Conservation (phyloP, 2,797 vertebrate genomes). For the Cyprinella venusta region DNA sequence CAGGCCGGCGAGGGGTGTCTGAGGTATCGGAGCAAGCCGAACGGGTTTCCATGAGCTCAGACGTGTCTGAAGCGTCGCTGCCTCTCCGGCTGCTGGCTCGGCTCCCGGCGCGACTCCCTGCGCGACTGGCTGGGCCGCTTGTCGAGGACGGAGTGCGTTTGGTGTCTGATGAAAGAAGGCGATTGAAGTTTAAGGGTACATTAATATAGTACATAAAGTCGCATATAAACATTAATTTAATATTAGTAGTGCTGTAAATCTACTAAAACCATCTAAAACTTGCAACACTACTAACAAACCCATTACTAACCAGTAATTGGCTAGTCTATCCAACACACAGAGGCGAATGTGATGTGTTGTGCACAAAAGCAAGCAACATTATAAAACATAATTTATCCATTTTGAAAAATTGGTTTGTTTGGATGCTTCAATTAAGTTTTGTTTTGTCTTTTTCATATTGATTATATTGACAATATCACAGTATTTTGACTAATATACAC, state of each 20-base stretch:
- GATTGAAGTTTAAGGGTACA: background rate
- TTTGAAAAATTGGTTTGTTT: background rate
- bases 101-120: conserved; percentile 91
- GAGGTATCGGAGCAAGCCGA: conserved; percentile 95
- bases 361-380: background rate
- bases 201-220: background rate
- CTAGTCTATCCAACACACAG: background rate
- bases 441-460: no score
- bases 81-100: conserved; percentile 91
- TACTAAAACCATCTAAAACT: background rate
- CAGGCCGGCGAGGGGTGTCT: conserved; percentile 88
- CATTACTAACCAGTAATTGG: background rate
- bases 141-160: conserved; percentile 82
- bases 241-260: background rate
- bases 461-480: background rate
- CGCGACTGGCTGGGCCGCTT: conserved; percentile 87
- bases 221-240: background rate
- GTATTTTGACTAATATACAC: background rate
- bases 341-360: background rate
- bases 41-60: conserved; percentile 91
- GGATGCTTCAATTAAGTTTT: background rate
- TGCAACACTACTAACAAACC: background rate
- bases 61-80: conserved; percentile 92
- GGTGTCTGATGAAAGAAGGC: conserved; percentile 75
- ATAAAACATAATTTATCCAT: background rate